These are phyloP conservation scores for Elaeidobius kamerunicus DNA, from an alignment of 2,888 invertebrate species.

Conservation along the genomic window DNA sequence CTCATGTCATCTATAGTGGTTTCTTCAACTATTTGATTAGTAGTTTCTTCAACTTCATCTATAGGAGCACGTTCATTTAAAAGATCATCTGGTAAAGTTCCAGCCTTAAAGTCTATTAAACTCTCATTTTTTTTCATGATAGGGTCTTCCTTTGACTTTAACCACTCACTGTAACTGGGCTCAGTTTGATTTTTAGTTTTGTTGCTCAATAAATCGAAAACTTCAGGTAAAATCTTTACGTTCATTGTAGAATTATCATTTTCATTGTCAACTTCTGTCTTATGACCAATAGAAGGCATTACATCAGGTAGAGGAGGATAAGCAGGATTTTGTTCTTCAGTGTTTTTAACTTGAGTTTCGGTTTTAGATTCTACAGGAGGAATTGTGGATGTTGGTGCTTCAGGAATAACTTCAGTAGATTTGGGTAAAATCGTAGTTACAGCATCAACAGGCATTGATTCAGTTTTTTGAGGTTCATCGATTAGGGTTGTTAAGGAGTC, in stretches of 20 bases:
- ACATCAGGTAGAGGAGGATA: slow-evolving; percentile 56
- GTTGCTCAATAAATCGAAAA: slow-evolving; percentile 41
- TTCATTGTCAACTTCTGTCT: slow-evolving; percentile 32
- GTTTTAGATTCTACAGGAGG: slow-evolving; percentile 17
- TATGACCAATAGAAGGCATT: slow-evolving; percentile 44
- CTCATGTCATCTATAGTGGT: background rate
- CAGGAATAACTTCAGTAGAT: slow-evolving; percentile 5
- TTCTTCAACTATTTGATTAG: background rate
- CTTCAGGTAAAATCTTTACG: slow-evolving; percentile 43
- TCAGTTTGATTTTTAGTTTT: slow-evolving; percentile 38
- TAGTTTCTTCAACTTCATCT: slow-evolving; percentile 34
- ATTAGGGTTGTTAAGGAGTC: slow-evolving; percentile 31
- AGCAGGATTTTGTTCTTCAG: slow-evolving; percentile 50
- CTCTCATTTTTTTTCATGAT: slow-evolving; percentile 19
- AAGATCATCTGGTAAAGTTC: slow-evolving; percentile 39
- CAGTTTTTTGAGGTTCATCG: slow-evolving; percentile 14
- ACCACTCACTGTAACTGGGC: slow-evolving; percentile 43
- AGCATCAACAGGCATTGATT: background rate
- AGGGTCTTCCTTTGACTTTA: slow-evolving; percentile 35
- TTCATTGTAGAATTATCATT: slow-evolving; percentile 23
- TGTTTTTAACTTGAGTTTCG: slow-evolving; percentile 15
- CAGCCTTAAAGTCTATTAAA: slow-evolving; percentile 38
- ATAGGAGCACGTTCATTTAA: slow-evolving; percentile 38
- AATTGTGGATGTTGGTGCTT: slow-evolving; percentile 7
- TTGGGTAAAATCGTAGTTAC: slow-evolving; percentile 1